Evolutionary conservation across 2,113 vertebrate genomes (phyloP).

Genomic region (Solenodon paradoxus): DNA sequence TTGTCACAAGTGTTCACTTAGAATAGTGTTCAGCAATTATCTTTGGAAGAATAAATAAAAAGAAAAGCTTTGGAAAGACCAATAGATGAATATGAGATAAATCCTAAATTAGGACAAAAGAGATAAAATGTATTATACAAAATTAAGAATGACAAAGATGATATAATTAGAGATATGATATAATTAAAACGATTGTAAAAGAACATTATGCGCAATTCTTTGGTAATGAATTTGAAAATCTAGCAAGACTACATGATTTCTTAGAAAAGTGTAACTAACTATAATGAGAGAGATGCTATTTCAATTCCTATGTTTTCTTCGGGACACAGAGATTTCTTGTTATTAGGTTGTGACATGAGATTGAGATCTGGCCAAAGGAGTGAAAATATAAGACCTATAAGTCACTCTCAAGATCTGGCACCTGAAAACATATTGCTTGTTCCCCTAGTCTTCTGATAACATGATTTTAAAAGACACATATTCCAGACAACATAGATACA

Average conservation of each 20-base stretch:
- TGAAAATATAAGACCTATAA: neutral
- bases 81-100: neutral
- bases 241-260: conserved; percentile 2
- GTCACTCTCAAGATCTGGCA: neutral
- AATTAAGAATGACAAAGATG: conserved; percentile 23
- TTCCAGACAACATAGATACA: neutral
- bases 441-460: neutral
- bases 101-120: neutral
- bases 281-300: neutral
- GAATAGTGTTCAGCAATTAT: neutral
- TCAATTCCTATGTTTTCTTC: neutral
- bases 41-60: conserved; percentile 34
- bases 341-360: neutral
- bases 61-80: neutral
- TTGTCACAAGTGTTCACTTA: neutral
- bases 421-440: neutral
- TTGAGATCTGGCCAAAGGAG: neutral
- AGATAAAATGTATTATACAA: neutral
- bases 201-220: neutral
- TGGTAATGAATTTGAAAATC: conserved; percentile 17
- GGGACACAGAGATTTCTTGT: neutral
- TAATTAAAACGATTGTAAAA: neutral
- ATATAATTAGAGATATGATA: neutral
- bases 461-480: neutral
- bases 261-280: neutral